Evolutionary conservation across 2,888 invertebrate species (phyloP).

Genomic region (Linnaemya tessellans): DNA sequence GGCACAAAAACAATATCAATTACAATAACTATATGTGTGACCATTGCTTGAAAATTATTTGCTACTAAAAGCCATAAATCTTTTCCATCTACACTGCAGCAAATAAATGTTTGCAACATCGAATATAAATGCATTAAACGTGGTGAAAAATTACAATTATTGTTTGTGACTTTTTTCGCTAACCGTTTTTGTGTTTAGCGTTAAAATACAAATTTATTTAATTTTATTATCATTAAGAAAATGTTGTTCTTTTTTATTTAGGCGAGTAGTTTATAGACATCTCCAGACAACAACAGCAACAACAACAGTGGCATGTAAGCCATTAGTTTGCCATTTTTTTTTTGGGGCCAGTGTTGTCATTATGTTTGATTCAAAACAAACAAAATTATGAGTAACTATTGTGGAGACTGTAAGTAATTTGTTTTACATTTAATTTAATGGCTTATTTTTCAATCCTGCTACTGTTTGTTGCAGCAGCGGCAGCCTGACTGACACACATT

Average conservation of each 20-base stretch:
- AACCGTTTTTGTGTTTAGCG: conserved; percentile 30
- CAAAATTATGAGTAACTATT: conserved; percentile 37
- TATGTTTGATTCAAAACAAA: conserved; percentile 28
- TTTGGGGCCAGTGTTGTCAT: conserved; percentile 34
- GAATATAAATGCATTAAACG: conserved; percentile 15
- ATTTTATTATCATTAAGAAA: conserved; percentile 30
- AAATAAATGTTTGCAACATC: conserved; percentile 17
- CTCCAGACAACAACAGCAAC: too few relatives aligned
- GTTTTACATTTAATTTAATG: conserved; percentile 65
- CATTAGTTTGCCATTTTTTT: conserved; percentile 36
- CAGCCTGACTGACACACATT: not conserved
- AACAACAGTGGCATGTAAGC: conserved; percentile 22
- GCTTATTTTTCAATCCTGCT: conserved; percentile 46
- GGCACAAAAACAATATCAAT: conserved; percentile 15
- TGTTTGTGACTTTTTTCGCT: conserved; percentile 32
- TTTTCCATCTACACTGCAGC: conserved; percentile 7
- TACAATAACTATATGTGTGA: conserved; percentile 1
- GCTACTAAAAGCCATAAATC: conserved; percentile 65
- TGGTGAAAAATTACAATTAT: conserved; percentile 24
- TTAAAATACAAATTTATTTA: conserved; percentile 52
- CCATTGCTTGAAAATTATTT: conserved; percentile 60
- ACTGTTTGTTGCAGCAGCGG: not conserved
- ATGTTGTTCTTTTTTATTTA: conserved; percentile 41
- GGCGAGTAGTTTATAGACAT: conserved; percentile 42
- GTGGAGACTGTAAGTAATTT: conserved; percentile 49